Evolutionary conservation across 1,140 invertebrate species (phyloP), one percentile per base, ranked within the genome.

Genomic region (Eueides isabella): DNA sequence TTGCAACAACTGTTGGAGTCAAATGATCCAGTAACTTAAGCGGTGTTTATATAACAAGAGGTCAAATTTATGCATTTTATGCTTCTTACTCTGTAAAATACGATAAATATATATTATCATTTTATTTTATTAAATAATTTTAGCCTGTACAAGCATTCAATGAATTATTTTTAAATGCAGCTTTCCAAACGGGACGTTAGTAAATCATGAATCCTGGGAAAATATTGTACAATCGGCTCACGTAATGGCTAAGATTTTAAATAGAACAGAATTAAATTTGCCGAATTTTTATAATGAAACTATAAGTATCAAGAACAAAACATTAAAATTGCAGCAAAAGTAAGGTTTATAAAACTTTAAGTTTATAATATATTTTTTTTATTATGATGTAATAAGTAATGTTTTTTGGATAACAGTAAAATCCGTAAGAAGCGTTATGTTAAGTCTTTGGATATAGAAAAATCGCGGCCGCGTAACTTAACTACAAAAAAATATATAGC

Each of bases 151-250:
- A n/a, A n/a, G n/a, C n/a, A n/a, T n/a, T n/a, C n/a, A n/a, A n/a
- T n/a, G n/a, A 6, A 7, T 44, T 44, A 11, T 44, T 55, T 55
- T 11, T 26, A 26, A 26, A 26, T 65, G 23, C 28, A 75, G 69
- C 19, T 35, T 64, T 35, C 63, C 76, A 35, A 76, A 75, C 7
- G 86, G 81, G 0, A 77, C 80, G 16, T 38, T 90, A 74, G 85
- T 91, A 6, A 81, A 86, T 67, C 90, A 85, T 29, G 82, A 89
- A 44, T 91, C 90, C 2, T 92, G 85, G 85, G 89, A 92, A 35
- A 92, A 92, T 69, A 72, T 92, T 6, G 87, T 92, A 6, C 82
- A 87, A 76, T 82, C 81, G 26, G 90, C 90, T 0, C 84, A 89
- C 5, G 80, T 76, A 16, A 90, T 92, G 77, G 88, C 87, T 0